These are phyloP conservation scores for Pharmacophagus antenor DNA, from an alignment of 2,888 invertebrate genomes.

Conservation along the genomic window DNA sequence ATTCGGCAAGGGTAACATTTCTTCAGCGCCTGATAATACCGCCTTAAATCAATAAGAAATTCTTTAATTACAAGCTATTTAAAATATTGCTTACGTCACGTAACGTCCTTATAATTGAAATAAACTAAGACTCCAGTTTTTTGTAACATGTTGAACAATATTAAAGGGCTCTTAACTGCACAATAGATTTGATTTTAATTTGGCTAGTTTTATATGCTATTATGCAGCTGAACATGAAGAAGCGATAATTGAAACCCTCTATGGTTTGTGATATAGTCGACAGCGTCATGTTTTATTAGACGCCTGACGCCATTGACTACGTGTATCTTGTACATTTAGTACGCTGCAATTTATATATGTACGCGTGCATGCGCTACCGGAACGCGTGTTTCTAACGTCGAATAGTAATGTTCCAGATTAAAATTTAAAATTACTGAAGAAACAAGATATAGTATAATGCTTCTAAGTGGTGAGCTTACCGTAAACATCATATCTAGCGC, in stretches of 20 bases:
- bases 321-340: background rate
- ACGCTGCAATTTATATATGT: background rate
- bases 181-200: conserved; percentile 6
- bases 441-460: background rate
- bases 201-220: conserved; percentile 10
- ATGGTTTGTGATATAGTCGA: conserved; percentile 1
- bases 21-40: too few species aligned
- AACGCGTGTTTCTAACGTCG: background rate
- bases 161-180: background rate
- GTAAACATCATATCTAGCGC: background rate
- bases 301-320: background rate
- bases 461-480: background rate
- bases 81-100: too few species aligned
- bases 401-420: background rate
- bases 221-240: background rate
- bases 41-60: too few species aligned
- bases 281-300: conserved; percentile 4
- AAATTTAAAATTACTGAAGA: background rate
- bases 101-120: background rate
- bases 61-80: too few species aligned
- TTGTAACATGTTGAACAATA: background rate
- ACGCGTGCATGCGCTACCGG: background rate
- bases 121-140: background rate
- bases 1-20: too few species aligned
- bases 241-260: conserved; percentile 16